A percentile compares a stretch with the other conserved stretches of the same genome.
phyloP scores from a whole-genome alignment of 2,797 vertebrate genomes.

The Poecilia velifera region DNA sequence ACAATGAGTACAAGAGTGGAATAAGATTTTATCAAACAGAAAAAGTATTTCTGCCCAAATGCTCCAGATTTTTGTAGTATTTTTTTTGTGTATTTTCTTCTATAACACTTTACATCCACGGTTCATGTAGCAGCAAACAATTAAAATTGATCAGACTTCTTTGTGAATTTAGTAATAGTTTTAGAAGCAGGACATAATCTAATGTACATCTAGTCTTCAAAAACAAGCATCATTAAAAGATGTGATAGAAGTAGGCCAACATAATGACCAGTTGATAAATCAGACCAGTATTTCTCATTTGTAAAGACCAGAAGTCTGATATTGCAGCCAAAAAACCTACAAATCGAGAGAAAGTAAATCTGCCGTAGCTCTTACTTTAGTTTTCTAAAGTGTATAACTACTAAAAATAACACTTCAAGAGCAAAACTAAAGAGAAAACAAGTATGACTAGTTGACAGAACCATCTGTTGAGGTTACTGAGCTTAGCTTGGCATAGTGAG shows the following conservation, averaged over 20 bases:
- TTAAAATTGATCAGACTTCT: not conserved
- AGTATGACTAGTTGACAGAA: constrained; percentile 19
- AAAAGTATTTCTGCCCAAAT: not conserved
- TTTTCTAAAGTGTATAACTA: not conserved
- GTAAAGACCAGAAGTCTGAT: not conserved
- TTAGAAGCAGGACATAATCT: not conserved
- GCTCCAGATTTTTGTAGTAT: not conserved
- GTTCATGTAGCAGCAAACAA: not conserved
- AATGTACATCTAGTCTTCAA: not conserved
- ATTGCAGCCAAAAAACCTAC: not conserved
- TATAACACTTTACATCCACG: not conserved
- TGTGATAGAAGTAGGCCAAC: not conserved
- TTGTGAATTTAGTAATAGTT: not conserved
- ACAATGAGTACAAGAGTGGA: not conserved
- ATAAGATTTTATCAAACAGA: not conserved
- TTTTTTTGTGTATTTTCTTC: not conserved
- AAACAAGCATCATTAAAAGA: not conserved
- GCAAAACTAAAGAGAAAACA: not conserved
- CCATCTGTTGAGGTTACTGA: constrained; percentile 48
- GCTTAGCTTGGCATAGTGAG: not conserved
- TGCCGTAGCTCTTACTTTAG: not conserved
- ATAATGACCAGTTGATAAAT: not conserved
- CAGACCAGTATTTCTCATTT: not conserved
- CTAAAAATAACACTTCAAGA: too few relatives aligned
- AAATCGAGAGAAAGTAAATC: not conserved